These are phyloP conservation scores for Eulithis testata DNA, from an alignment of 2,888 invertebrate genomes.

Conservation along the genomic window DNA sequence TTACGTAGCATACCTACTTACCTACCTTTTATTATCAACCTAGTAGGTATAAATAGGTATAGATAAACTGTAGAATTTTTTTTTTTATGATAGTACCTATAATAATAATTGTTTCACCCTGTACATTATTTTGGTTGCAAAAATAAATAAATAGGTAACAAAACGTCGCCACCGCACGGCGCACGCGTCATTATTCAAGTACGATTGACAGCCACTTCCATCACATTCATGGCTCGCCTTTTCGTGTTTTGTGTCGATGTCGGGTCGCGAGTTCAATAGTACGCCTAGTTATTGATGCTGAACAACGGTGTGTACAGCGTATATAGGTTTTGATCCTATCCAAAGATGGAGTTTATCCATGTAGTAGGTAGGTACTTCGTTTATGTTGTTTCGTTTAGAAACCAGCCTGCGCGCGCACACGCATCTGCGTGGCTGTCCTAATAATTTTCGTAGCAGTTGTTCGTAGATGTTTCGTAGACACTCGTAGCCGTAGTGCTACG, in stretches of 20 bases:
- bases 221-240: slow-evolving; percentile 40
- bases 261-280: slow-evolving; percentile 68
- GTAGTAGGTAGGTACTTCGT: too few relatives aligned
- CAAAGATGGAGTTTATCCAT: too few relatives aligned
- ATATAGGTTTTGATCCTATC: slow-evolving; percentile 54
- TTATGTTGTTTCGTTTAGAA: too few relatives aligned
- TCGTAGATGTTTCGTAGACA: not conserved
- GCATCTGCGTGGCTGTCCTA: too few relatives aligned
- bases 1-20: too few relatives aligned
- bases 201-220: slow-evolving; percentile 83
- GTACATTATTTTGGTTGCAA: slow-evolving; percentile 44
- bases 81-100: not conserved
- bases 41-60: too few relatives aligned
- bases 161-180: slow-evolving; percentile 82
- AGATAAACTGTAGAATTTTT: too few relatives aligned
- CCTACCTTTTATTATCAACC: too few relatives aligned
- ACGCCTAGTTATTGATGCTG: slow-evolving; percentile 79
- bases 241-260: slow-evolving; percentile 33
- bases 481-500: not conserved
- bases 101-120: slow-evolving; percentile 25
- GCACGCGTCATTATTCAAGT: slow-evolving; percentile 83
- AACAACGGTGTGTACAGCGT: slow-evolving; percentile 45
- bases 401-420: too few relatives aligned
- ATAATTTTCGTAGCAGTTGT: slow-evolving; percentile 3
- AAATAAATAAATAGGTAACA: slow-evolving; percentile 77